phyloP scores from a whole-genome alignment of 2,797 vertebrate genomes.

The Anguilla marmorata region DNA sequence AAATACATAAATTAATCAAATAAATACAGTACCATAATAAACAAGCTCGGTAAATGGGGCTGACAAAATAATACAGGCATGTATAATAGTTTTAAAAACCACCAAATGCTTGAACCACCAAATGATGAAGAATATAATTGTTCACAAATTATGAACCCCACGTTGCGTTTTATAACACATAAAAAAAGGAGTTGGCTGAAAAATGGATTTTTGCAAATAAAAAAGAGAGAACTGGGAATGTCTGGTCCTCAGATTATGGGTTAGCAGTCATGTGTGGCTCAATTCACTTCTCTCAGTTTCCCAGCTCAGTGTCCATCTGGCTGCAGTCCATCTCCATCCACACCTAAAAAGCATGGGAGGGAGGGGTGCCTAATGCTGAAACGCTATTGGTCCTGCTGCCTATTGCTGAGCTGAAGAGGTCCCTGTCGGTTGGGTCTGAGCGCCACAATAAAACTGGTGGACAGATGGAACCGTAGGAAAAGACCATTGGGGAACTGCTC shows the following conservation, averaged over 20 bases:
- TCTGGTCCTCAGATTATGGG: background rate
- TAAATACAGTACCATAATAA: background rate
- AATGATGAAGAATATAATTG: background rate
- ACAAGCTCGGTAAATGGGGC: background rate
- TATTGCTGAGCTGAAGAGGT: constrained; percentile 36
- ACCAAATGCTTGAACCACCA: background rate
- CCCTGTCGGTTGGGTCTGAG: constrained; percentile 38
- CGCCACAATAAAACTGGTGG: constrained; percentile 46
- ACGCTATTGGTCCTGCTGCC: constrained; percentile 48
- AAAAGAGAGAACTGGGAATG: background rate
- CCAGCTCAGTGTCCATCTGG: constrained; percentile 44
- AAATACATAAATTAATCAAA: background rate
- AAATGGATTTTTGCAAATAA: background rate
- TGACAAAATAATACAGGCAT: background rate
- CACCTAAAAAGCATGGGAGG: background rate
- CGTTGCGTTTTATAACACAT: background rate
- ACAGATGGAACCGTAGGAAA: constrained; percentile 51
- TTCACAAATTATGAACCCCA: background rate
- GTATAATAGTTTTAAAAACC: background rate
- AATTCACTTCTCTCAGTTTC: constrained; percentile 43
- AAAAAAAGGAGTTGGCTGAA: background rate
- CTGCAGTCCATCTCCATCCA: constrained; percentile 38
- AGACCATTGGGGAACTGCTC: constrained; percentile 27
- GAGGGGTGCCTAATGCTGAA: constrained; percentile 34
- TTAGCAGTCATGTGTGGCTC: constrained; percentile 23